Evolutionary conservation across 2,888 invertebrate genomes (phyloP).

Genomic region (Apodemia duryi): DNA sequence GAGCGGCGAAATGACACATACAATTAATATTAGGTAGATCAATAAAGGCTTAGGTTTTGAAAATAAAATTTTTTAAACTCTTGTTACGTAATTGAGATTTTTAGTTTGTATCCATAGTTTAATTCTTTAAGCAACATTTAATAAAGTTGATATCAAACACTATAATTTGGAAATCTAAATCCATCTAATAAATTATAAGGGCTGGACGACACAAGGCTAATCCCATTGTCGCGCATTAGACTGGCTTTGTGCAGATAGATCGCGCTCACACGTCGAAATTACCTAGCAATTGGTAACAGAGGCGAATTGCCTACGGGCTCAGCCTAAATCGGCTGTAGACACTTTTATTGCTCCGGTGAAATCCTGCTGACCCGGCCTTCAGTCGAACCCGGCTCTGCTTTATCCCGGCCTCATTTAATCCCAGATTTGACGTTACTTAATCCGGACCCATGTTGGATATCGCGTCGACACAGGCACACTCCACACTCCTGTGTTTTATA

Average conservation of each 20-base stretch:
- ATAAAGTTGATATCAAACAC: not conserved
- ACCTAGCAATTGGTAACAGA: conserved; percentile 76
- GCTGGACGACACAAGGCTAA: conserved; percentile 64
- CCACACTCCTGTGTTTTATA: conserved; percentile 55
- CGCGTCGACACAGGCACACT: conserved; percentile 77
- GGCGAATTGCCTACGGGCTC: conserved; percentile 73
- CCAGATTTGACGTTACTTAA: conserved; percentile 81
- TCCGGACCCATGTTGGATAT: conserved; percentile 83
- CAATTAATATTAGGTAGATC: no score
- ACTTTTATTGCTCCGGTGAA: conserved; percentile 78
- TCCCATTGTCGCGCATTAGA: conserved; percentile 75
- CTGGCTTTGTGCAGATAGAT: conserved; percentile 76
- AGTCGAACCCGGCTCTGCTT: conserved; percentile 65
- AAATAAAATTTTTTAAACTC: no score
- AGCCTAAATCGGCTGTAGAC: conserved; percentile 79
- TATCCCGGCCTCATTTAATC: conserved; percentile 75
- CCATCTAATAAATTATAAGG: conserved; percentile 70
- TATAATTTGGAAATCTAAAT: conserved; percentile 55
- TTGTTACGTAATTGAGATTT: no score
- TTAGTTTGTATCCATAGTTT: no score
- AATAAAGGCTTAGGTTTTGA: no score
- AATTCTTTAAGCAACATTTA: no score
- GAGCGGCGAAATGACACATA: no score
- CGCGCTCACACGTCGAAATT: conserved; percentile 73
- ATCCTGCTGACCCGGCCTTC: conserved; percentile 74